A percentile compares a stretch with the other conserved stretches of the same genome.
Evolutionary conservation across 2,888 invertebrate species (phyloP).

Genomic region (Lithophane leautieri): DNA sequence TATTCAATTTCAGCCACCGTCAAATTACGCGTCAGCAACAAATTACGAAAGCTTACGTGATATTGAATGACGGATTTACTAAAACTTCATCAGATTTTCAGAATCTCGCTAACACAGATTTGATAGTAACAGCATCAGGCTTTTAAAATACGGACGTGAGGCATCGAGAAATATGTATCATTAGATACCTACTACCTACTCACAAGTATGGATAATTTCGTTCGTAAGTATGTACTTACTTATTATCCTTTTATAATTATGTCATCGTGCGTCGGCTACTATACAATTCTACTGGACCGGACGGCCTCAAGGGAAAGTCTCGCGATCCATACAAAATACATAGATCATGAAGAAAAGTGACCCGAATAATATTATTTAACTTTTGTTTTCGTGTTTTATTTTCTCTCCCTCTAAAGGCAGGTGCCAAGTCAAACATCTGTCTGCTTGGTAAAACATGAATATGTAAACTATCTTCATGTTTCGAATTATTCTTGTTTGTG

Average conservation of each 20-base stretch:
- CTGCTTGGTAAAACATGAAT: slow-evolving; percentile 35
- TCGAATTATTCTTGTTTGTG: slow-evolving; percentile 20
- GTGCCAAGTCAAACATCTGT: slow-evolving; percentile 41
- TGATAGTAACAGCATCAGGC: background rate
- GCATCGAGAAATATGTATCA: background rate
- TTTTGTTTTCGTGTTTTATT: slow-evolving; percentile 45
- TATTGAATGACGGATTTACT: background rate
- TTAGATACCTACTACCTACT: background rate
- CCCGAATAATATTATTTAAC: slow-evolving; percentile 32
- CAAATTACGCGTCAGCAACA: background rate
- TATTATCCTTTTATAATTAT: slow-evolving; percentile 8
- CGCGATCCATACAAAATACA: slow-evolving; percentile 33
- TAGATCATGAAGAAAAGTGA: slow-evolving; percentile 40
- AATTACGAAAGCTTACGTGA: background rate
- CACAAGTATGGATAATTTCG: background rate
- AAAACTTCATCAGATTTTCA: background rate
- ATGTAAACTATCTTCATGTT: slow-evolving; percentile 29
- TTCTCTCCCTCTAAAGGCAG: slow-evolving; percentile 11
- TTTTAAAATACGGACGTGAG: background rate
- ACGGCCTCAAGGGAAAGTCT: slow-evolving; percentile 21
- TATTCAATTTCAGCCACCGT: slow-evolving; percentile 8
- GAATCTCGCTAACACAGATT: background rate
- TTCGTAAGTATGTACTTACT: background rate
- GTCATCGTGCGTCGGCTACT: slow-evolving; percentile 4
- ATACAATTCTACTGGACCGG: slow-evolving; percentile 25